Percentiles rank a stretch among this genome's conserved stretches.
These are phyloP conservation scores for Hypocryptadius cinnamomeus DNA, from an alignment of 2,113 vertebrate species.

Conservation along the genomic window DNA sequence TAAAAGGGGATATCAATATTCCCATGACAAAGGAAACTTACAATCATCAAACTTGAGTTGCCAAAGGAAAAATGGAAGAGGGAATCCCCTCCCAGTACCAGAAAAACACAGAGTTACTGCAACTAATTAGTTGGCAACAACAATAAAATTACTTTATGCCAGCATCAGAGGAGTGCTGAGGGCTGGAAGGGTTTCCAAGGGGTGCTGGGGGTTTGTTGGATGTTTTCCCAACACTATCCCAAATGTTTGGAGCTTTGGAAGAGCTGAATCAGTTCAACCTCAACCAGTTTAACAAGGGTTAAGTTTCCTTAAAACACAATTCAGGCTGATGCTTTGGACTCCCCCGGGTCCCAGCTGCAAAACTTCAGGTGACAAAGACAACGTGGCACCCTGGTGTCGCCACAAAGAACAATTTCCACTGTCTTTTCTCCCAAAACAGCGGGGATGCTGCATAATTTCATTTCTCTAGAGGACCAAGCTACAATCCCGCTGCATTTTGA, in stretches of 20 bases:
- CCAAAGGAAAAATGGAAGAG: background rate
- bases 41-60: background rate
- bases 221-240: background rate
- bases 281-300: background rate
- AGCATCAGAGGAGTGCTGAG: background rate
- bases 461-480: background rate
- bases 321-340: background rate
- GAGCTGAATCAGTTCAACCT: fast-evolving
- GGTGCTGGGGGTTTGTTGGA: fast-evolving
- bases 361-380: background rate
- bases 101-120: background rate
- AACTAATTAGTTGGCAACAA: background rate
- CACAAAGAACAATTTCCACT: background rate
- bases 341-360: background rate
- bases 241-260: background rate
- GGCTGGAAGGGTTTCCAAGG: background rate
- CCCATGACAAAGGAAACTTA: background rate
- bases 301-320: background rate
- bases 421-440: background rate
- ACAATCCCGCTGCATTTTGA: background rate
- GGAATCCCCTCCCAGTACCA: background rate
- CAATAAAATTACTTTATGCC: fast-evolving
- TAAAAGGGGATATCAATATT: background rate
- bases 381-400: fast-evolving
- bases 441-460: fast-evolving